Base-by-base conservation (phyloP, 2,797 vertebrate species). In the Hirundo rustica region DNA sequence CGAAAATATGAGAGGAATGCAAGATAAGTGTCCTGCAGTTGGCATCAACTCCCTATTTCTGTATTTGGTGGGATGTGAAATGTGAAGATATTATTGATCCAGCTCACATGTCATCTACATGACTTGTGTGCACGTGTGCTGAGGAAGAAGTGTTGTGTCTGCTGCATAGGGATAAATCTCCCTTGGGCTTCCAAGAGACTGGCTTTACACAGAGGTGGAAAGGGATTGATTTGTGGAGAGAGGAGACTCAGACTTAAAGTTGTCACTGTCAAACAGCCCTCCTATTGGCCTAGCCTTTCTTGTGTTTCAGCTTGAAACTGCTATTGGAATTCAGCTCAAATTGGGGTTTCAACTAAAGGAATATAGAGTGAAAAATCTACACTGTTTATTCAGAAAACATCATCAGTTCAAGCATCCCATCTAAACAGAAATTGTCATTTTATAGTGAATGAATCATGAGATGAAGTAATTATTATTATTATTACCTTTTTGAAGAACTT, bases 1-100 rank as follows among this genome's bases (percentile, higher is more conserved):
- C 94, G 96, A 88, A 96, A 97, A 93, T 96, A 97, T 83, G 90
- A 62, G 65, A 96, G 96, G 97, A 98, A 98, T 98, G 95, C 29
- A 68, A 97, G 98, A 97, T 98, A 98, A 98, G 97, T 96, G 92
- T 90, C 89, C 94, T 94, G 29, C 47, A 67, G 82, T 95, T 97
- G 94, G 90, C 96, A 84, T 89, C 81, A 40, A 23, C 73, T 95
- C 94, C 75, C 84, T 86, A 3, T 97, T 96, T 81, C 97, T 97
- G 88, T 97, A 85, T 97, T 97, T 97, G 96, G 98, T 93, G 93
- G 91, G 95, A 88, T 93, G 70, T 84, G 92, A 96, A 90, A 84
- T 76, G n/a, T 36, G 93, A 92, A 70, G 74, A 38, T 18, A 8
- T 78, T 71, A 75, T 78, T 95, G 88, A 94, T 95, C 53, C 45